phyloP scores from a whole-genome alignment of 1,140 invertebrate genomes.

The Doryteuthis pealeii region DNA sequence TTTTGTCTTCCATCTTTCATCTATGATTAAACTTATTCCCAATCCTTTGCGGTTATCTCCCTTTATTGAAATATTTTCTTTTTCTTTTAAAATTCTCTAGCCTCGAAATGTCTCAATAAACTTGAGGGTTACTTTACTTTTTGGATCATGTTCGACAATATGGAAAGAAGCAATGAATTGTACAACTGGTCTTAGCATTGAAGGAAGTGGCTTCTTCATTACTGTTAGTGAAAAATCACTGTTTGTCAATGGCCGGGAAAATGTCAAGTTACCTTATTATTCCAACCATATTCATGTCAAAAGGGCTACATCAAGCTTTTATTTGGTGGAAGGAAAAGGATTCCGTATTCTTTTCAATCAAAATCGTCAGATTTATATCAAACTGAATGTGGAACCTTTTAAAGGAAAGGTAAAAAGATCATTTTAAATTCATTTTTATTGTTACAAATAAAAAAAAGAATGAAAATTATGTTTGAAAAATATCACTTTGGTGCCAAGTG shows the following conservation, averaged over 20 bases:
- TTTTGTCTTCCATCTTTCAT: too few species aligned
- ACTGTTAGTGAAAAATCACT: background rate
- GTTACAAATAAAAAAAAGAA: too few species aligned
- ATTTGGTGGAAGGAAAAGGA: background rate
- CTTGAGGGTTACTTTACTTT: background rate
- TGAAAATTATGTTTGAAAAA: too few species aligned
- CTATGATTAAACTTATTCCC: too few species aligned
- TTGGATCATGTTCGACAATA: background rate
- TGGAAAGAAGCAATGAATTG: background rate
- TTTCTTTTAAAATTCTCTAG: background rate
- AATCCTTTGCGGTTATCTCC: too few species aligned
- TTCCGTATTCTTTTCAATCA: constrained; percentile 4
- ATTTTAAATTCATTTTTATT: background rate
- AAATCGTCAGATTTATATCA: constrained; percentile 7
- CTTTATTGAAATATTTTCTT: too few species aligned
- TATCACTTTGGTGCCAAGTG: background rate
- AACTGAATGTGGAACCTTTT: constrained; percentile 1
- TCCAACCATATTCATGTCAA: background rate
- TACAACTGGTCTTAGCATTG: background rate
- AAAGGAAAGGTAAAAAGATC: background rate
- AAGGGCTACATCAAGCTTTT: background rate
- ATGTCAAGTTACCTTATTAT: background rate
- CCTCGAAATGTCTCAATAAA: background rate
- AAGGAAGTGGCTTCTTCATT: background rate
- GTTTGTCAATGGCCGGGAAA: background rate